Evolutionary conservation across 2,113 vertebrate species (phyloP).

Genomic region (Cranoglanis bouderius): DNA sequence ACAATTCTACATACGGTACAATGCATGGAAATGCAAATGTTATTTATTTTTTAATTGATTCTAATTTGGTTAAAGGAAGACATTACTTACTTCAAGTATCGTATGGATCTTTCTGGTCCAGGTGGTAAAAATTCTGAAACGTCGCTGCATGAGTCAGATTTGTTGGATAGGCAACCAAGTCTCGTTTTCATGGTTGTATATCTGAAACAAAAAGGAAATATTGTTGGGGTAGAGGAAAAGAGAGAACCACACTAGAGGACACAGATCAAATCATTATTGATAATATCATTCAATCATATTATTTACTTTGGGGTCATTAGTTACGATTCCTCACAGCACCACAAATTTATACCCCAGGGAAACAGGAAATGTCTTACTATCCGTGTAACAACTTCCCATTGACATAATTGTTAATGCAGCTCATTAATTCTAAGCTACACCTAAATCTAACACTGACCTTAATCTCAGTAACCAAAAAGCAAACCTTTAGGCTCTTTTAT

Average conservation of each 20-base stretch:
- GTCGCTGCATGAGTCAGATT: conserved; percentile 95
- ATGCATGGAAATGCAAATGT: neutral
- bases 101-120: conserved; percentile 82
- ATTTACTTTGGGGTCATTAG: neutral
- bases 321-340: neutral
- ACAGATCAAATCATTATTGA: neutral
- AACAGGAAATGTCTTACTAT: neutral
- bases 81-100: conserved; percentile 88
- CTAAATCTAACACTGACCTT: neutral
- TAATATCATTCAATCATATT: neutral
- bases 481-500: neutral
- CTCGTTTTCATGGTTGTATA: conserved; percentile 92
- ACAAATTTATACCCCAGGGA: neutral
- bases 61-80: neutral
- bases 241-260: neutral
- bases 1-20: neutral
- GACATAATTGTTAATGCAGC: neutral
- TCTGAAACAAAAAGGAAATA: conserved; percentile 61
- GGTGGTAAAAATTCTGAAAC: conserved; percentile 90
- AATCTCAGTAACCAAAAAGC: neutral
- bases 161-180: conserved; percentile 94
- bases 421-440: neutral
- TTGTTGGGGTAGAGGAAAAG: neutral
- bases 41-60: conserved; percentile 44
- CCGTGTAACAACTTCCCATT: neutral